Base-by-base conservation (phyloP, 2,888 invertebrate genomes). In the Peribatodes rhomboidaria region DNA sequence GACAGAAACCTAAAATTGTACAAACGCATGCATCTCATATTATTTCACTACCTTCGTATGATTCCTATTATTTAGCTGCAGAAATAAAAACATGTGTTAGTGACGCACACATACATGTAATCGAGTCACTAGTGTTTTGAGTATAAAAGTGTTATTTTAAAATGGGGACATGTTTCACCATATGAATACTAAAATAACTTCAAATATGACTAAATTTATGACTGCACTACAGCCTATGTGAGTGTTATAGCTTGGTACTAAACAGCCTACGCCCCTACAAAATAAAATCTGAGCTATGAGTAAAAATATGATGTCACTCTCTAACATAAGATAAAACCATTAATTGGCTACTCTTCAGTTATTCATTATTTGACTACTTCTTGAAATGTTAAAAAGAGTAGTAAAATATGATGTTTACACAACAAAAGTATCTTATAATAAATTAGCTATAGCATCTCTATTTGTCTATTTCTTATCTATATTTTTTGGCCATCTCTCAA, bases 41-140 rank as follows among this genome's bases (percentile, higher is more conserved):
- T n/a, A n/a, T 72, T 79, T 76, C 80, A 81, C 94, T 94, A 94
- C 93, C 94, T 94, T 94, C 74, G 93, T 93, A 90, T 93, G 88
- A 86, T 93, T 94, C 94, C 90, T 92, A 94, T 94, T 94, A 91
- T 94, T 94, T 93, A 94, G 94, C 94, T 94, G 94, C 94, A 90
- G 80, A 93, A 92, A 93, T 87, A 86, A 88, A 90, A 90, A 87
- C 79, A 82, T 80, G 90, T 92, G 90, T 92, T 92, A 92, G 88
- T 90, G 87, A 84, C 77, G 78, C 75, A 82, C 70, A 75, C 67
- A 73, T 47, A 68, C 50, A 67, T 61, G 70, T 62, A 67, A 65
- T 63, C 59, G 68, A 55, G 61, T 64, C 64, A 58, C 61, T 53
- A 61, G 60, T 52, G 64, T 62, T 53, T 52, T 31, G 61, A 60